Conservation (phyloP, 2,797 vertebrate genomes). For the Hirundo rustica region DNA sequence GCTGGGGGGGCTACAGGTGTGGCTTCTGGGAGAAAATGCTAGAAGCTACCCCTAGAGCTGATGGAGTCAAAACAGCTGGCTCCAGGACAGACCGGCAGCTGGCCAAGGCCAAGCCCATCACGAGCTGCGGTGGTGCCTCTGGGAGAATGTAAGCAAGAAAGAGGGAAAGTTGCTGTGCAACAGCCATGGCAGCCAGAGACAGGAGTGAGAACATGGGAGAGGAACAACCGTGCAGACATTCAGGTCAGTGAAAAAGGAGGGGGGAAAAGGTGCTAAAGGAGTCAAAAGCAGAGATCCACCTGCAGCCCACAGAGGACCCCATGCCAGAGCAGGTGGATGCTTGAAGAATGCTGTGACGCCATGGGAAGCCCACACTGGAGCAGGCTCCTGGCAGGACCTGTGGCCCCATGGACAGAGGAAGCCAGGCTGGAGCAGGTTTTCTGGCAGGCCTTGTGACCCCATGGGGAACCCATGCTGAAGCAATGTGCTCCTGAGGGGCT, state of each 20-base stretch:
- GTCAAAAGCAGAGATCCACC: not conserved
- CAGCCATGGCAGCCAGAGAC: not conserved
- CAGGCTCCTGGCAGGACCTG: not conserved
- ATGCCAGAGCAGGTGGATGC: not conserved
- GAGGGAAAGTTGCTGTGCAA: not conserved
- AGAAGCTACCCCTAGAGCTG: not conserved
- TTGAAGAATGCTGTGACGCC: not conserved
- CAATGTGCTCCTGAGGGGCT: not conserved
- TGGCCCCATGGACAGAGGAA: not conserved
- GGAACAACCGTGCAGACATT: not conserved
- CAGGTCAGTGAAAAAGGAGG: not conserved
- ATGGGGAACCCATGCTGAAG: not conserved
- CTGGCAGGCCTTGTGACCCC: not conserved
- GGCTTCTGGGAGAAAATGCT: not conserved
- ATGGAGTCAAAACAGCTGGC: accelerated
- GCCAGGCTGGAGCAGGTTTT: not conserved
- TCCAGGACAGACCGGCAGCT: accelerated
- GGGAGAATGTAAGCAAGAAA: not conserved
- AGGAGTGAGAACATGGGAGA: not conserved
- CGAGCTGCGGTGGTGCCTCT: accelerated
- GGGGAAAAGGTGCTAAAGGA: not conserved
- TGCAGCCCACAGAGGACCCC: not conserved
- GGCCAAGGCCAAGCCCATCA: not conserved
- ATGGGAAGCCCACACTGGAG: not conserved
- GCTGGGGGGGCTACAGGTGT: accelerated